Base-by-base conservation (phyloP, 2,888 invertebrate species). In the Cheilosia scutellata region DNA sequence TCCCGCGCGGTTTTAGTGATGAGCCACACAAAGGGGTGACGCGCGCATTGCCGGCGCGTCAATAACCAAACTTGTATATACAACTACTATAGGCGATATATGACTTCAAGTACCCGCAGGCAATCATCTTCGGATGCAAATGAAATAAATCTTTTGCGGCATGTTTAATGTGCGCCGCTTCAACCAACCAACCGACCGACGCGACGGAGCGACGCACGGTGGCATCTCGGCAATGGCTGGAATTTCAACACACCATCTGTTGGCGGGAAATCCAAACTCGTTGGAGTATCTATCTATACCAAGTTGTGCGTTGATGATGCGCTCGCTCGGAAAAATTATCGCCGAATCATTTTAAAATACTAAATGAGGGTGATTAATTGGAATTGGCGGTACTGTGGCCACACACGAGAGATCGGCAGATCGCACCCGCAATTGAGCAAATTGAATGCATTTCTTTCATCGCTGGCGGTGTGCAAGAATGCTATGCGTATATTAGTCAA, bases 351-450 rank as follows among this genome's bases (percentile, higher is more conserved):
- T 86, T 76, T 11, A 44, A 44, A 65, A 68, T 63, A 57, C 62
- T 76, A 82, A 86, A 86, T 68, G 86, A 76, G 76, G 44, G 82
- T 86, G 86, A 86, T 86, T 82, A 82, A 86, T 86, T 86, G 86
- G 76, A 82, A 82, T 86, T 77, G 86, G 27, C 37, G 78, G 55
- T 53, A 65, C 47, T 55, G 40, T 44, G 74, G 65, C 79, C 79
- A 82, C 86, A 86, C 86, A 82, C 76, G 76, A 75, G 53, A 37
- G 37, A 33, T 9, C 9, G 33, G 33, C 33, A 86, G 76, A 86
- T 86, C 86, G 44, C 44, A 86, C 82, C 86, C 80, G 63, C 86
- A 77, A 82, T 86, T 71, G 66, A 86, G 82, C 86, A 77, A 82
- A 82, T 86, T 86, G 76, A 77, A 66, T 55, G 82, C 66, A 84